phyloP scores from a whole-genome alignment of 2,113 vertebrate species.

The Rattus rattus region DNA sequence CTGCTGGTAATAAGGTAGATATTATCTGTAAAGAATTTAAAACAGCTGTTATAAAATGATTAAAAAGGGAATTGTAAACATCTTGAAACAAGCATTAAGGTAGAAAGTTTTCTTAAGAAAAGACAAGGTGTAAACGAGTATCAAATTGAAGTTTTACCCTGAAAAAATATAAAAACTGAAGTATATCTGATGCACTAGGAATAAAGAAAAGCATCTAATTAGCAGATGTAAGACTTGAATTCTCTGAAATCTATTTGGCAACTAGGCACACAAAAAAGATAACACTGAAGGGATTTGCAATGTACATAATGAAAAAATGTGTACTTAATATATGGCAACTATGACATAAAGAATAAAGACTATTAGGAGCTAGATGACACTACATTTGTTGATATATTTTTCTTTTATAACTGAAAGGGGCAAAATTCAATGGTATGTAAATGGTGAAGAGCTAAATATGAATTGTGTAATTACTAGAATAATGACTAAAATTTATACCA shows the following conservation, averaged over 20 bases:
- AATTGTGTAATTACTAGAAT: neutral
- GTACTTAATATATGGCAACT: neutral
- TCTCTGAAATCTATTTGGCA: conserved; percentile 27
- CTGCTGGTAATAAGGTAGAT: neutral
- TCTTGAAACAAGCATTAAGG: conserved; percentile 12
- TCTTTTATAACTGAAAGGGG: neutral
- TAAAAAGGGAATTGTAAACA: neutral
- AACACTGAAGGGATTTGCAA: neutral
- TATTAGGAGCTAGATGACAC: neutral
- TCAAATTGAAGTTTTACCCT: neutral
- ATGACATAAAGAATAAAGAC: neutral
- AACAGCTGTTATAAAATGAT: neutral
- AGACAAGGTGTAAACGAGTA: neutral
- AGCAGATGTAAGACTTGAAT: neutral
- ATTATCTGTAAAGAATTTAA: neutral
- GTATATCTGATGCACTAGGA: neutral
- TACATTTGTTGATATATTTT: neutral
- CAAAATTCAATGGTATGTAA: conserved; percentile 25
- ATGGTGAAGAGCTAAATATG: neutral
- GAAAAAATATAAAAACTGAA: neutral
- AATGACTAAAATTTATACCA: neutral
- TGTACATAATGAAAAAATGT: neutral
- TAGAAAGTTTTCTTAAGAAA: neutral
- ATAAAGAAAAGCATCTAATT: neutral
- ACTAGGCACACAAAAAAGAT: neutral